phyloP scores from a whole-genome alignment of 2,888 invertebrate genomes.

The Parnassius apollo region DNA sequence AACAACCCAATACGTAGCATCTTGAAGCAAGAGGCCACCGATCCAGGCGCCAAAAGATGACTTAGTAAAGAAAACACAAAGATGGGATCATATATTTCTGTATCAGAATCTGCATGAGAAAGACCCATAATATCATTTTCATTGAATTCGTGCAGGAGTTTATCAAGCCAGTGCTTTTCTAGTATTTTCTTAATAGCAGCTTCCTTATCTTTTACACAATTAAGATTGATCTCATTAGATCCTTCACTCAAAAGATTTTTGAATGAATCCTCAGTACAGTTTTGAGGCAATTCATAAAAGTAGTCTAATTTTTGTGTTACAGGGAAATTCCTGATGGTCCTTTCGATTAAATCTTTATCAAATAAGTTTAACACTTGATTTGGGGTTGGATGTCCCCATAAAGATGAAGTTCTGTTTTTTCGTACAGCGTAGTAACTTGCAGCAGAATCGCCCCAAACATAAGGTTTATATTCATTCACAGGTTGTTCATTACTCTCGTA shows the following conservation, averaged over 20 bases:
- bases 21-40: constrained; percentile 86
- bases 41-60: constrained; percentile 87
- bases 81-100: constrained; percentile 88
- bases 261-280: constrained; percentile 31
- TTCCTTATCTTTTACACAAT: constrained; percentile 48
- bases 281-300: constrained; percentile 53
- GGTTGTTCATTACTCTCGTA: constrained; percentile 86
- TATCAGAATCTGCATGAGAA: constrained; percentile 49
- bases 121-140: constrained; percentile 43
- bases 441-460: constrained; percentile 91
- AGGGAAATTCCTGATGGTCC: constrained; percentile 87
- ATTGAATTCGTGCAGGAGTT: constrained; percentile 37
- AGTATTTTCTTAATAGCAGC: constrained; percentile 42
- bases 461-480: constrained; percentile 86
- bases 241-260: constrained; percentile 43
- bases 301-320: constrained; percentile 81
- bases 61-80: constrained; percentile 90
- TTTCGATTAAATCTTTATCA: constrained; percentile 82
- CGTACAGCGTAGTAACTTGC: constrained; percentile 88
- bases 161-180: constrained; percentile 45
- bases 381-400: constrained; percentile 87
- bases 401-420: constrained; percentile 72
- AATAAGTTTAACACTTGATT: constrained; percentile 87
- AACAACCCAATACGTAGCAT: constrained; percentile 86
- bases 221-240: constrained; percentile 44